These are phyloP conservation scores for Gallirallus australis DNA, from an alignment of 2,797 vertebrate genomes.

Conservation along the genomic window DNA sequence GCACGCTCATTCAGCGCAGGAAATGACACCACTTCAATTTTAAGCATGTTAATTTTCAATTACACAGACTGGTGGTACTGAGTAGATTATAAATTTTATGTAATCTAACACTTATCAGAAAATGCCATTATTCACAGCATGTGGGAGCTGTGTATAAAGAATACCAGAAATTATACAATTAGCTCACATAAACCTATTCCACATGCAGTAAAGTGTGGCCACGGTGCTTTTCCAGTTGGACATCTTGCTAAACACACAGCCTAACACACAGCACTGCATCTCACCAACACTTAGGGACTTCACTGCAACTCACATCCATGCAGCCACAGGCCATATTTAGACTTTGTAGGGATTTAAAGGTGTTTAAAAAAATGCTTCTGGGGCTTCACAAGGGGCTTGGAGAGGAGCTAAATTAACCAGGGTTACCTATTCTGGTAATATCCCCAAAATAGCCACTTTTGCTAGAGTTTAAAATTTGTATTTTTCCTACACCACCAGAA, in stretches of 20 bases:
- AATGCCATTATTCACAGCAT: background rate
- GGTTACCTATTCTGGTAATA: background rate
- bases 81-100: background rate
- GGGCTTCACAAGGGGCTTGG: background rate
- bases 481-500: constrained; percentile 61
- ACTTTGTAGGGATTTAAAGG: background rate
- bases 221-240: background rate
- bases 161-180: background rate
- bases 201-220: background rate
- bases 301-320: background rate
- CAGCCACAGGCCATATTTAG: background rate
- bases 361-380: background rate
- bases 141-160: background rate
- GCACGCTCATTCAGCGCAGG: background rate
- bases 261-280: background rate
- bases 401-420: background rate
- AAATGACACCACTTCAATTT: background rate
- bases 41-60: background rate
- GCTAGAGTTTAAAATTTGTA: constrained; percentile 23
- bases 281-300: background rate
- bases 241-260: background rate
- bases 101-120: background rate
- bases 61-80: background rate
- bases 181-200: background rate
- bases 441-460: background rate